phyloP scores from a whole-genome alignment of 2,888 invertebrate genomes.

The Andricus quercusramuli region DNA sequence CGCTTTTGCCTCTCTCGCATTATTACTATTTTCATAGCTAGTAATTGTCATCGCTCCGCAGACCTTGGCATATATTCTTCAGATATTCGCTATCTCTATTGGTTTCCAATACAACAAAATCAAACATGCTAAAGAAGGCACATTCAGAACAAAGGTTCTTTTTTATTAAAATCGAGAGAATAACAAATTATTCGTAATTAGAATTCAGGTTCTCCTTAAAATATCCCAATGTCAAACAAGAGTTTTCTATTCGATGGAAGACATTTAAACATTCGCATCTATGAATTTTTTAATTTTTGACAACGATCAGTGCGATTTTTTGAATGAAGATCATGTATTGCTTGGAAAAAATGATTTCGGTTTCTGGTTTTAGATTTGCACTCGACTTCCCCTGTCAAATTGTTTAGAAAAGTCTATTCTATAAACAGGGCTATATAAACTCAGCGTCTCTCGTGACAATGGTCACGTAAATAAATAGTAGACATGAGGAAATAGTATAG shows the following conservation, averaged over 20 bases:
- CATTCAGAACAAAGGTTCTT: background rate
- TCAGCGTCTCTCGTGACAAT: constrained; percentile 51
- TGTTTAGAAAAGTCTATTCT: background rate
- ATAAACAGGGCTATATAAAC: constrained; percentile 4
- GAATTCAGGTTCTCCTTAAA: background rate
- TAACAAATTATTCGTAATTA: background rate
- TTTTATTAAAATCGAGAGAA: background rate
- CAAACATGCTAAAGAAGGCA: background rate
- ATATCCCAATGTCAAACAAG: background rate
- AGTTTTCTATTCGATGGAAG: background rate
- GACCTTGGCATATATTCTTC: constrained; percentile 33
- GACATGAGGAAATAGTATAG: constrained; percentile 12
- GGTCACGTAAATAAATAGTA: constrained; percentile 43
- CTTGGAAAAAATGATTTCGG: background rate
- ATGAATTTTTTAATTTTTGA: background rate
- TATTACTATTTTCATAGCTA: constrained; percentile 22
- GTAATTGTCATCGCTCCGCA: constrained; percentile 12
- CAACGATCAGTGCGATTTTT: too few species aligned
- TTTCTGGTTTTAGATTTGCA: background rate
- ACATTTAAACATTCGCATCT: background rate
- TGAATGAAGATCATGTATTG: too few species aligned
- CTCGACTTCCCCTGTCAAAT: background rate
- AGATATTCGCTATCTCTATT: constrained; percentile 29
- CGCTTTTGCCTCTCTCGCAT: background rate
- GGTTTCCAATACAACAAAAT: constrained; percentile 15